Base-by-base conservation (phyloP, 2,888 invertebrate genomes). In the Patella depressa region DNA sequence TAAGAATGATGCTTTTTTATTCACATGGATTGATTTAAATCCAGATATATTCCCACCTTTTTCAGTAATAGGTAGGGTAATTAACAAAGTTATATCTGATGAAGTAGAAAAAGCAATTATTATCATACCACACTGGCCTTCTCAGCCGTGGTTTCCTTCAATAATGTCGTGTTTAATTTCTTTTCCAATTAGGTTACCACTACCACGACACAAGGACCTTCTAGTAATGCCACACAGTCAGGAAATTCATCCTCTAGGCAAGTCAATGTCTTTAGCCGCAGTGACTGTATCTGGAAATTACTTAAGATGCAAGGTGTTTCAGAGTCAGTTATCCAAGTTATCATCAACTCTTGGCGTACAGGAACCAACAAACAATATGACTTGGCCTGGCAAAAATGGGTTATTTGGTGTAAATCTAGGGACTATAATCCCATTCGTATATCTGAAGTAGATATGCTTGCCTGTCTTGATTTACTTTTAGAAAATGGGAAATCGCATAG, bases 401-500 rank as follows among this genome's bases (percentile, higher is more conserved):
- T 14, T 65, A 4, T 65, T 65, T 65, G 65, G 65, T 65, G 65
- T 65, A 3, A 14, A 19, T 65, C 65, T 24, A 34, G 17, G n/a
- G n/a, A 11, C 55, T 34, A 14, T 74, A 78, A 53, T 78, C 78
- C n/a, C 76, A 75, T 29, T 75, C 75, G 24, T 78, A 76, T 15
- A 15, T 76, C 59, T 59, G 59, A 59, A 59, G 19, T 19, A 59
- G 59, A n/a, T 9, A 59, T 59, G 17, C 17, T 59, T 59, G 59
- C 17, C 19, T 59, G n/a, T n/a, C 19, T 59, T n/a, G 19, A 17
- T 59, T 59, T 59, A 17, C 19, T 59, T 59, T 11, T 19, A 59
- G 59, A 17, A 59, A 19, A 59, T 9, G 19, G 19, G 59, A 59
- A 59, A 15, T 59, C 59, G 19, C 12, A 59, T 59, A 59, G 59